A percentile compares a stretch with the other conserved stretches of the same genome.
Conservation (phyloP, 1,140 invertebrate genomes). For the Aphelenchoides avenae region DNA sequence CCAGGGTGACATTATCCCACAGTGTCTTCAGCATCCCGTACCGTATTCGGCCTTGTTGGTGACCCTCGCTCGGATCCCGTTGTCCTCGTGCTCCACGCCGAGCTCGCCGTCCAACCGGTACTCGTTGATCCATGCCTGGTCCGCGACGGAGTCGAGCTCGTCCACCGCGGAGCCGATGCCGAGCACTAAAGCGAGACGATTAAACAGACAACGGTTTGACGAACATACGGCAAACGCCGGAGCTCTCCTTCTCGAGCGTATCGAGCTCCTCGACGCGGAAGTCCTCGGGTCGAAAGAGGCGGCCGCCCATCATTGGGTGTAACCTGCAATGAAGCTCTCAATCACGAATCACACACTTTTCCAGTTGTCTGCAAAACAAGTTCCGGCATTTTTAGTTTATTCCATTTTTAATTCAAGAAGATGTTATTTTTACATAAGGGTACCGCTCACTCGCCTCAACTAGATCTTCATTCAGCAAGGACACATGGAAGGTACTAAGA, state of each 20-base stretch:
- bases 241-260: conserved; percentile 40
- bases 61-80: conserved; percentile 39
- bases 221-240: conserved; percentile 55
- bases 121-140: conserved; percentile 47
- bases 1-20: too few relatives aligned
- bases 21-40: too few relatives aligned
- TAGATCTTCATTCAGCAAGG: too few relatives aligned
- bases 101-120: conserved; percentile 44
- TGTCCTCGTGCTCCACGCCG: conserved; percentile 35
- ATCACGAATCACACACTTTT: not conserved
- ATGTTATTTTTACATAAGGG: conserved; percentile 10
- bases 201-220: conserved; percentile 1
- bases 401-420: conserved; percentile 1
- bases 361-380: not conserved
- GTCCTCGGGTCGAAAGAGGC: conserved; percentile 40
- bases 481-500: too few relatives aligned
- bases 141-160: conserved; percentile 30
- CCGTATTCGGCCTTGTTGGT: conserved; percentile 26
- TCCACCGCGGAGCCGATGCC: conserved; percentile 51
- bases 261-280: conserved; percentile 44
- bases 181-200: conserved; percentile 34
- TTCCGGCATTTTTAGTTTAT: not conserved
- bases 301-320: conserved; percentile 48
- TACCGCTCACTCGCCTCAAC: too few relatives aligned
- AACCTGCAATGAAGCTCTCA: conserved; percentile 33